phyloP scores from a whole-genome alignment of 2,888 invertebrate genomes.

The Dorcus parallelipipedus region DNA sequence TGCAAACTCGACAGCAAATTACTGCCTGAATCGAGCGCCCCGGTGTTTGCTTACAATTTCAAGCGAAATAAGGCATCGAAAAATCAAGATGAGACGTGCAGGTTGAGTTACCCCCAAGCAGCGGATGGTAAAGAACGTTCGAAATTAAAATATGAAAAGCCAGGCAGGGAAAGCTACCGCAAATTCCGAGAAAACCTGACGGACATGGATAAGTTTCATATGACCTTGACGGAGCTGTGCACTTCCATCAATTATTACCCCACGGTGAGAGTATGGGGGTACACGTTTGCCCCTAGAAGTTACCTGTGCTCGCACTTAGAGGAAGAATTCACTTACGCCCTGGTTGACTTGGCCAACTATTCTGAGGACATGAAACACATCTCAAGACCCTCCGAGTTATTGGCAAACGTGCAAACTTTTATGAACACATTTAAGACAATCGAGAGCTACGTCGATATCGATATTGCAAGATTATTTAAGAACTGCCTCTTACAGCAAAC shows the following conservation, averaged over 20 bases:
- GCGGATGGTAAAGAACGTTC: no score
- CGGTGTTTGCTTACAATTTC: constrained; percentile 81
- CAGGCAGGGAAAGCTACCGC: constrained; percentile 93
- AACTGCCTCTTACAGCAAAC: constrained; percentile 97
- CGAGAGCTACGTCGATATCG: constrained; percentile 97
- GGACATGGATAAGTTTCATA: constrained; percentile 97
- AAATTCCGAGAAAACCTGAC: constrained; percentile 95
- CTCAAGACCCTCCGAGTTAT: constrained; percentile 92
- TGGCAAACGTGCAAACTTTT: constrained; percentile 91
- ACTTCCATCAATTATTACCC: constrained; percentile 96
- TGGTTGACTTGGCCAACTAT: constrained; percentile 98
- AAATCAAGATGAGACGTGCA: constrained; percentile 68
- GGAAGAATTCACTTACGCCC: constrained; percentile 82
- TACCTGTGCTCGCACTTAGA: constrained; percentile 97
- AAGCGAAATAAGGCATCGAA: constrained; percentile 92
- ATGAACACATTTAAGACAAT: constrained; percentile 98
- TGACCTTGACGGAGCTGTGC: constrained; percentile 96
- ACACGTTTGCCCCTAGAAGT: constrained; percentile 96
- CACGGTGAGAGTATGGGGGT: constrained; percentile 97
- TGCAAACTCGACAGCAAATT: constrained; percentile 94
- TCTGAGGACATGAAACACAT: constrained; percentile 95
- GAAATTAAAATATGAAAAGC: constrained; percentile 74
- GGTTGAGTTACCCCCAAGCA: no score
- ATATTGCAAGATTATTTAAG: constrained; percentile 96
- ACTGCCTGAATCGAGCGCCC: constrained; percentile 92